Base-by-base conservation (phyloP, 1,140 invertebrate genomes). In the Phymorhynchus buccinoides region DNA sequence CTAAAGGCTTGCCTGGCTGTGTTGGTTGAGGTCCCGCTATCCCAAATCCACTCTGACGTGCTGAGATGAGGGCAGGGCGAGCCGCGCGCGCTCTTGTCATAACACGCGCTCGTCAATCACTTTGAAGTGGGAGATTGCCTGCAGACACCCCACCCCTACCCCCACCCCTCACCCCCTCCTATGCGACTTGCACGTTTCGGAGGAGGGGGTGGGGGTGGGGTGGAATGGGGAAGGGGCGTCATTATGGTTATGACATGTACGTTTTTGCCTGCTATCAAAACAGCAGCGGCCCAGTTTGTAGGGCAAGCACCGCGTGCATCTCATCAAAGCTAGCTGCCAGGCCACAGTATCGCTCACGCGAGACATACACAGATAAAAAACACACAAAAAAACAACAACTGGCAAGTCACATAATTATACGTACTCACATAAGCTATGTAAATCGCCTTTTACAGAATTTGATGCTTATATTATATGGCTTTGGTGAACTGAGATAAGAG, bases 41-140 rank as follows among this genome's bases (percentile, higher is more conserved):
- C 42, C 42, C 77, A 79, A 79, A 79, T 79, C 77, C 44, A 30
- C 27, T 79, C 77, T 56, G 77, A 79, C 77, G 77, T 79, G 77
- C 27, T 41, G 77, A 79, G 77, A 79, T 79, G 77, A 44, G 77
- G 41, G 77, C 77, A 41, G 16, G 41, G 42, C 39, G 77, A 79
- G 77, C 77, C 12, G 77, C 77, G 77, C 44, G 77, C 77, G 77
- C 77, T 30, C 42, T 41, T 79, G 77, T 79, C 77, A 79, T 79
- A 79, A 79, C 77, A 79, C 27, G 42, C 77, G 41, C 77, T 79
- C 77, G 77, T 79, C 77, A 79, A 56, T 79, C 77, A 79, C 77
- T 79, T 79, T 79, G 77, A 79, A 79, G 77, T 79, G 42, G 77
- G 41, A 79, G 32, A 79, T 79, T 79, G 77, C 39, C 77, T 79